Percentiles rank a stretch among this genome's conserved stretches.
These are phyloP conservation scores for Empis livida DNA, from an alignment of 2,888 invertebrate genomes.

Conservation along the genomic window DNA sequence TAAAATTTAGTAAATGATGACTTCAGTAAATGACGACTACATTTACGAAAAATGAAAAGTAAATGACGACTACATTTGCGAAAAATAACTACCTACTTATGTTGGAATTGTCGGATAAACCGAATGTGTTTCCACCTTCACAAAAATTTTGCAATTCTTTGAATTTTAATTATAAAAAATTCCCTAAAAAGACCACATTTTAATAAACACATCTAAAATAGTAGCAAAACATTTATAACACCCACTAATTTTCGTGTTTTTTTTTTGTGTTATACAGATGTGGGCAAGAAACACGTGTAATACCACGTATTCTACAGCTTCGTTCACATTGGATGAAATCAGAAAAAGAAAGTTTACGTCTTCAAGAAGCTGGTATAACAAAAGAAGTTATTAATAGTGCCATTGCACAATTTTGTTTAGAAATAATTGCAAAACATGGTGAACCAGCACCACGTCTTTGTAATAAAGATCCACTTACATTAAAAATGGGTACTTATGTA, in stretches of 20 bases:
- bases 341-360: slow-evolving; percentile 76
- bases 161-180: no score
- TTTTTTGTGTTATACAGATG: slow-evolving; percentile 52
- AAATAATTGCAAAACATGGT: slow-evolving; percentile 92
- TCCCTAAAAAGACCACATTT: no score
- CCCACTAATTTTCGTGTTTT: slow-evolving; percentile 7
- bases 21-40: no score
- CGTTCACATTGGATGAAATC: slow-evolving; percentile 92
- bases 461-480: slow-evolving; percentile 97
- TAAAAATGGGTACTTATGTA: slow-evolving; percentile 93
- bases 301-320: slow-evolving; percentile 91
- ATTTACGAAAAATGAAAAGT: no score
- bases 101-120: no score
- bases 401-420: slow-evolving; percentile 90
- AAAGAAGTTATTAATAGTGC: slow-evolving; percentile 89
- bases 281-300: slow-evolving; percentile 94
- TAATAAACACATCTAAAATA: no score
- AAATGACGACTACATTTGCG: no score
- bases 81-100: no score
- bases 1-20: no score
- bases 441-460: slow-evolving; percentile 89
- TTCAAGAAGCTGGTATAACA: slow-evolving; percentile 88
- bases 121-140: no score
- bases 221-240: no score
- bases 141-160: no score